These are phyloP conservation scores for Tholera decimalis DNA, from an alignment of 2,888 invertebrate species.

Conservation along the genomic window DNA sequence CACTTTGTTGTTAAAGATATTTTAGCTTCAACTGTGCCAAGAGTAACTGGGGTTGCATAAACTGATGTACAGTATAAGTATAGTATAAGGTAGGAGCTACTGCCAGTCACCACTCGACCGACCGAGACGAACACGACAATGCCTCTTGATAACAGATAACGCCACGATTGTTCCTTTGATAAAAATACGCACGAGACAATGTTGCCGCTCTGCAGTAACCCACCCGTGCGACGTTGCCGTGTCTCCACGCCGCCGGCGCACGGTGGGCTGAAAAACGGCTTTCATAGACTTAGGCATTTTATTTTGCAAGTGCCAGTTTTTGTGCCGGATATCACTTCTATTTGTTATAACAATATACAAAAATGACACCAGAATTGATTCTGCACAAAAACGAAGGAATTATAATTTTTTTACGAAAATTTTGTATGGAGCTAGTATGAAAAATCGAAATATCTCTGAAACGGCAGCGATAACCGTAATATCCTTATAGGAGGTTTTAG, in stretches of 20 bases:
- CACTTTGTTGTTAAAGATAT: slow-evolving; percentile 60
- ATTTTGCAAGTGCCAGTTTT: too few species aligned
- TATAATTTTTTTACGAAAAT: too few species aligned
- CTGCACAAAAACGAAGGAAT: too few species aligned
- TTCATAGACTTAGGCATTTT: too few species aligned
- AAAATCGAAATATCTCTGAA: too few species aligned
- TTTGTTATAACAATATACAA: too few species aligned
- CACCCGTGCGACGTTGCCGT: slow-evolving; percentile 79
- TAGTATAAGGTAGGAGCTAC: slow-evolving; percentile 30
- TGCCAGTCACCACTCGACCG: slow-evolving; percentile 31
- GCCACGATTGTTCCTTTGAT: slow-evolving; percentile 76
- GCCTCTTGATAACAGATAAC: slow-evolving; percentile 80
- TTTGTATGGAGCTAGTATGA: too few species aligned
- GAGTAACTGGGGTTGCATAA: slow-evolving; percentile 37
- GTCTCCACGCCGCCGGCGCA: slow-evolving; percentile 72
- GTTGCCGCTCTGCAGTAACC: slow-evolving; percentile 77
- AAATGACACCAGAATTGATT: too few species aligned
- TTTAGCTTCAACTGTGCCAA: slow-evolving; percentile 50
- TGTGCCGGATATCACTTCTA: too few species aligned
- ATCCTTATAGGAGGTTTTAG: too few species aligned
- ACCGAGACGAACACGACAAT: slow-evolving; percentile 63
- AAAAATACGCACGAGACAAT: slow-evolving; percentile 84
- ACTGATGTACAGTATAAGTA: slow-evolving; percentile 33
- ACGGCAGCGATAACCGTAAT: too few species aligned
- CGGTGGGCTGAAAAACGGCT: too few species aligned